These are phyloP conservation scores for Branchellion lobata DNA, from an alignment of 2,888 invertebrate genomes.

Conservation along the genomic window DNA sequence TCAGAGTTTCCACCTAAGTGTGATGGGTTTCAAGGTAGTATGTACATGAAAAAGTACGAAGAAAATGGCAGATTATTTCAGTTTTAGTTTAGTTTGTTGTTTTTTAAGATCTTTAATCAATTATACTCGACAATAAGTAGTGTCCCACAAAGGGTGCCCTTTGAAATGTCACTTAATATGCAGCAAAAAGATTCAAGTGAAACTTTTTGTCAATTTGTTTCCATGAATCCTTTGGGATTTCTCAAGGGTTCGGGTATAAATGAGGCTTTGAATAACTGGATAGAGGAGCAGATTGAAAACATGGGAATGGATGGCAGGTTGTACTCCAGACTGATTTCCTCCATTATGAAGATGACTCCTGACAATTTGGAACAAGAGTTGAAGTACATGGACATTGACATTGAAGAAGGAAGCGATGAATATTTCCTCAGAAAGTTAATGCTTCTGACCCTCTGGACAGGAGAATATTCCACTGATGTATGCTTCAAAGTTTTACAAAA, in stretches of 20 bases:
- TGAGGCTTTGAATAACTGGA: conserved; percentile 26
- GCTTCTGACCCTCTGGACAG: conserved; percentile 1
- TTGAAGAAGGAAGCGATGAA: conserved; percentile 6
- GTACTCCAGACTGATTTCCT: conserved; percentile 35
- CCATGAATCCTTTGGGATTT: background rate
- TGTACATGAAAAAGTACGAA: conserved; percentile 4
- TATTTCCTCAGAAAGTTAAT: background rate
- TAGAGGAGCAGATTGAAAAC: conserved; percentile 21
- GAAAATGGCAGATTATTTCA: conserved; percentile 3
- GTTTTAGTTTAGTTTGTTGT: conserved; percentile 12
- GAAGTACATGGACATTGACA: conserved; percentile 5
- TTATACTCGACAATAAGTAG: background rate
- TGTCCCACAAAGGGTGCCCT: too few relatives aligned
- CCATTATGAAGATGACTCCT: conserved; percentile 19
- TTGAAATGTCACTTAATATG: background rate
- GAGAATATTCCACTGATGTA: background rate
- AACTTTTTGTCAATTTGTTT: background rate
- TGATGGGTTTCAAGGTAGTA: background rate
- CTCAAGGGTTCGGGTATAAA: conserved; percentile 3
- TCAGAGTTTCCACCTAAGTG: conserved; percentile 3
- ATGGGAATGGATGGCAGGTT: conserved; percentile 34
- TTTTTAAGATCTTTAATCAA: background rate
- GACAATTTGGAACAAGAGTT: background rate
- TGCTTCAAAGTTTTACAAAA: too few relatives aligned
- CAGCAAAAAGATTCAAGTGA: background rate